Evolutionary conservation across 2,113 vertebrate species (phyloP).

Genomic region (Odocoileus virginianus): DNA sequence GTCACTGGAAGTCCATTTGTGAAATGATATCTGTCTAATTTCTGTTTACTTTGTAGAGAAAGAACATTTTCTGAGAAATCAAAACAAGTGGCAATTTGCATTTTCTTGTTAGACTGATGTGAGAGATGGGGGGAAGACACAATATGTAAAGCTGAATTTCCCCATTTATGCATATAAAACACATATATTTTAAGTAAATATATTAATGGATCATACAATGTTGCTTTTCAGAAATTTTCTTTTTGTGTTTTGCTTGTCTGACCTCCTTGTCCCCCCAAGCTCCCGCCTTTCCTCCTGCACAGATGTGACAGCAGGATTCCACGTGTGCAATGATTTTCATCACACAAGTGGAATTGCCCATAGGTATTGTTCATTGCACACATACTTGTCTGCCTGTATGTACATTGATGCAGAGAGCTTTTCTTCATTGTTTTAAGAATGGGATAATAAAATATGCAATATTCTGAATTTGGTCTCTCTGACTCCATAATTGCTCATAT

Average conservation of each 20-base stretch:
- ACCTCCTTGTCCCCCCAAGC: too few relatives aligned
- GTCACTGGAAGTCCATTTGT: not conserved
- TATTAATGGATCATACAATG: not conserved
- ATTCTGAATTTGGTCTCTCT: not conserved
- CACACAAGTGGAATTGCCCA: accelerated
- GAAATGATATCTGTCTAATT: not conserved
- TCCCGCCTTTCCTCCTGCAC: not conserved
- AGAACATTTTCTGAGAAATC: not conserved
- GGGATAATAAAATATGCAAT: too few relatives aligned
- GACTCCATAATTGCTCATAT: not conserved
- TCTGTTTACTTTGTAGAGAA: not conserved
- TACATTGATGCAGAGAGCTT: accelerated
- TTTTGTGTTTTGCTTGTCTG: not conserved
- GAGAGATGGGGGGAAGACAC: not conserved
- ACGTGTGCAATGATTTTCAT: not conserved
- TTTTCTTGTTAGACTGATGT: not conserved
- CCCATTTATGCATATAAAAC: not conserved
- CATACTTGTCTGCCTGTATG: accelerated
- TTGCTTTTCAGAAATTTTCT: not conserved
- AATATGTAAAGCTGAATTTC: not conserved
- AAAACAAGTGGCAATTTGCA: not conserved
- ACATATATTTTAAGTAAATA: not conserved
- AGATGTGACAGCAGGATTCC: not conserved
- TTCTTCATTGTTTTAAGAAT: not conserved
- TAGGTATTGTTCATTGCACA: not conserved